Evolutionary conservation across 2,113 vertebrate genomes (phyloP).

Genomic region (Smithornis capensis): DNA sequence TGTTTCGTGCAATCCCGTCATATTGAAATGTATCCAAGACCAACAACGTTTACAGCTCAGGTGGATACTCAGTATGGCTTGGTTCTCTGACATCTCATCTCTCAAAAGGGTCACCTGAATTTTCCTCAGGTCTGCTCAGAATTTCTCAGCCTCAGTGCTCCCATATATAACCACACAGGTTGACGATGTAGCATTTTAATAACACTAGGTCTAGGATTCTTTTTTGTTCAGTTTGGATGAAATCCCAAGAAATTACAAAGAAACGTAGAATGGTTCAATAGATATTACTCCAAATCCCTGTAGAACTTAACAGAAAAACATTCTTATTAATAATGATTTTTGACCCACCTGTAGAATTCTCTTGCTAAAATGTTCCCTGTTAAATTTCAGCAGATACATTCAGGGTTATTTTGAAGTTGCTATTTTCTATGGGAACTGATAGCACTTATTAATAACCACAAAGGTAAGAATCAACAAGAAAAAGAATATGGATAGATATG

Average conservation of each 20-base stretch:
- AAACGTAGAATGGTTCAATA: background rate
- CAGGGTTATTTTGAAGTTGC: background rate
- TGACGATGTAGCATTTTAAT: background rate
- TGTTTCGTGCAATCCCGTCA: background rate
- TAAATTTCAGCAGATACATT: background rate
- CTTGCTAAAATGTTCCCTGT: background rate
- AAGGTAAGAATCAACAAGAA: background rate
- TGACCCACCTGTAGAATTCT: background rate
- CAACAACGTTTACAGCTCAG: background rate
- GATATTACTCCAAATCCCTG: background rate
- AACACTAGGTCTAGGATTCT: background rate
- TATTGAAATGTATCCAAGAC: background rate
- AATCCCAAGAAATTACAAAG: background rate
- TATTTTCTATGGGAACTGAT: background rate
- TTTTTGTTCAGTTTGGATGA: background rate
- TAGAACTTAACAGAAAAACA: background rate
- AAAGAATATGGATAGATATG: background rate
- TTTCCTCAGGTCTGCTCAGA: background rate
- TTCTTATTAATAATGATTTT: background rate
- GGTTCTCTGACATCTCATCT: background rate
- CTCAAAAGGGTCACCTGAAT: background rate
- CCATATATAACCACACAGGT: accelerated
- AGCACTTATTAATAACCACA: background rate
- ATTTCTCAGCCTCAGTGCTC: background rate
- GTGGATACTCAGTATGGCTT: background rate